phyloP scores from a whole-genome alignment of 1,140 invertebrate species.

The Triops longicaudatus region DNA sequence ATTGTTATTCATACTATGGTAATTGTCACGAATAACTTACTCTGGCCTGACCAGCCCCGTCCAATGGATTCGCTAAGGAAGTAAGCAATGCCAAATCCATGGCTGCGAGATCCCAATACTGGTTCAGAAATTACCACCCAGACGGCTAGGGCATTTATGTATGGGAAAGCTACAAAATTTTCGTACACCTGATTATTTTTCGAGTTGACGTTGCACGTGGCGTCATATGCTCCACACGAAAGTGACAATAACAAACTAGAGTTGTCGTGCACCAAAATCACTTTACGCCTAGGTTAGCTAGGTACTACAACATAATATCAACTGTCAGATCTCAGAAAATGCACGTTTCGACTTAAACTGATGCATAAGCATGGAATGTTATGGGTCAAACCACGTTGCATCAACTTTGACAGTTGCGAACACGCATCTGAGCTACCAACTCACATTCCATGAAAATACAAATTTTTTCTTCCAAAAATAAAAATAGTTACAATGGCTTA shows the following conservation, averaged over 20 bases:
- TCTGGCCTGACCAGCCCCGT: constrained; percentile 20
- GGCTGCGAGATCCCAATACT: neutral
- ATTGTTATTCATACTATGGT: neutral
- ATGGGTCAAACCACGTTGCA: neutral
- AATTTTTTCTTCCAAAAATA: neutral
- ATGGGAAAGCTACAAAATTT: neutral
- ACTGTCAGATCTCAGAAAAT: neutral
- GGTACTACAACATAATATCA: neutral
- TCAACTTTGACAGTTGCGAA: neutral
- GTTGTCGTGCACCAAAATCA: neutral
- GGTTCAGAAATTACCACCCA: neutral
- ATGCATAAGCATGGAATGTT: constrained; percentile 1
- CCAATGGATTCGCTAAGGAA: constrained; percentile 20
- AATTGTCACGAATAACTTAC: neutral
- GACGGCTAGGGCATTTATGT: neutral
- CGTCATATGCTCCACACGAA: neutral
- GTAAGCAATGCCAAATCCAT: constrained; percentile 25
- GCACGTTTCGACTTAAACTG: neutral
- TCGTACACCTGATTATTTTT: neutral
- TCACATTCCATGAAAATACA: neutral
- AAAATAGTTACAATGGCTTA: neutral
- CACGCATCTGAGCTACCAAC: constrained; percentile 8
- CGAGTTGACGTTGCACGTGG: neutral
- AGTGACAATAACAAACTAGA: neutral
- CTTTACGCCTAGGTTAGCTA: neutral